A percentile compares a stretch with the other conserved stretches of the same genome.
Evolutionary conservation across 1,140 invertebrate genomes (phyloP).

Genomic region (Acromyrmex echinatior): DNA sequence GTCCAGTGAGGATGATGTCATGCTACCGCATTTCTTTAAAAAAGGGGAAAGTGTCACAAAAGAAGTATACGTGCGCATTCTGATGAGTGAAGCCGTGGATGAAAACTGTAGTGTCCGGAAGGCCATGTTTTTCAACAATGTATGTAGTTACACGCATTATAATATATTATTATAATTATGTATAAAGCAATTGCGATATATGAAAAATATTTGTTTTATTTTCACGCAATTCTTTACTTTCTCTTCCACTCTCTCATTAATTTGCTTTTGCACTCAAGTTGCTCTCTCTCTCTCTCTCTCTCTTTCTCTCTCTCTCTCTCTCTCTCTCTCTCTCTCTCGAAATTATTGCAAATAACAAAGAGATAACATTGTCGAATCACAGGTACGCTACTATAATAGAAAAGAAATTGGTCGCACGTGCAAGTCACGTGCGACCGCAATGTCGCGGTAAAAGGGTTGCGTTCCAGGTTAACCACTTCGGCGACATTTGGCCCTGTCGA

Average conservation of each 20-base stretch:
- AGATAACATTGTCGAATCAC: slow-evolving; percentile 32
- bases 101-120: no score
- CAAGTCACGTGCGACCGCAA: slow-evolving; percentile 72
- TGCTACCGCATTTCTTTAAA: no score
- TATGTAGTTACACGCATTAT: no score
- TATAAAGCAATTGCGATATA: no score
- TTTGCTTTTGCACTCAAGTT: neutral
- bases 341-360: neutral
- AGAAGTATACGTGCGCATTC: no score
- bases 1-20: no score
- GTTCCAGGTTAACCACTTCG: slow-evolving; percentile 74
- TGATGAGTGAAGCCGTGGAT: no score
- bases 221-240: neutral
- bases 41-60: no score
- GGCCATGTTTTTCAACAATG: no score
- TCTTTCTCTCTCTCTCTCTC: neutral
- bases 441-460: slow-evolving; percentile 67
- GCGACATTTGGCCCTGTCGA: slow-evolving; percentile 73
- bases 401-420: slow-evolving; percentile 77
- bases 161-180: no score
- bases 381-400: slow-evolving; percentile 29
- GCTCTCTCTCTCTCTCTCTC: neutral
- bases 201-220: neutral
- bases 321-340: neutral
- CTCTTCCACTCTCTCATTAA: neutral